These are phyloP conservation scores for Gulo gulo DNA, from an alignment of 2,113 vertebrate genomes.

Conservation along the genomic window DNA sequence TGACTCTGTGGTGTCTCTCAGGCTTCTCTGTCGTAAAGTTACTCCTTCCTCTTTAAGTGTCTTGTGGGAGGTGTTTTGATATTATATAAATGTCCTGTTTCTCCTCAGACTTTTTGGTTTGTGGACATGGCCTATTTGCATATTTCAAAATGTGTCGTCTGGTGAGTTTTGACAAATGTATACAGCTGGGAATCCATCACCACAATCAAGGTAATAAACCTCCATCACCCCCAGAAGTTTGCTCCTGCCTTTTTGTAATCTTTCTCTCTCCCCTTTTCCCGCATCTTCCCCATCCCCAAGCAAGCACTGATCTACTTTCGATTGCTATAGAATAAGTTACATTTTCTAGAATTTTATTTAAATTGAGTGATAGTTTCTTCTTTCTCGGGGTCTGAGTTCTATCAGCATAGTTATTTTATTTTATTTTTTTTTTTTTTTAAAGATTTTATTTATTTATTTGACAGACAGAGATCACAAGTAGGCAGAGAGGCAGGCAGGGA, in stretches of 20 bases:
- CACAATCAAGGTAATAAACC: neutral
- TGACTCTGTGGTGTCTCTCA: neutral
- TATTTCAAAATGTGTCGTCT: neutral
- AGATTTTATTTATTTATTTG: no score
- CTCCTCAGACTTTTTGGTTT: neutral
- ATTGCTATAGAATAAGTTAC: neutral
- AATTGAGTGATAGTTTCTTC: neutral
- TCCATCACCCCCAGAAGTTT: neutral
- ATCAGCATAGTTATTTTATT: neutral
- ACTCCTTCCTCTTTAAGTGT: neutral
- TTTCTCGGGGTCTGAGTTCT: neutral
- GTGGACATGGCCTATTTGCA: constrained; percentile 28
- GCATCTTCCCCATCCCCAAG: neutral
- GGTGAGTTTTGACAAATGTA: constrained; percentile 52
- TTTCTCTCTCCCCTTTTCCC: neutral
- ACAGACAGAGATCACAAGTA: no score
- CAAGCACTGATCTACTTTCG: neutral
- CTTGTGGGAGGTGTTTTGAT: constrained; percentile 41
- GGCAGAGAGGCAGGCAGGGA: no score
- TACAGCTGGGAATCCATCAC: constrained; percentile 29
- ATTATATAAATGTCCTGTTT: constrained; percentile 4
- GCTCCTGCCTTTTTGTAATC: neutral
- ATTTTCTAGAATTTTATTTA: constrained; percentile 16
- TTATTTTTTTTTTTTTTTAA: no score
- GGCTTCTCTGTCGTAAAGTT: neutral